Evolutionary conservation across 1,140 invertebrate species (phyloP).

Genomic region (Drosophila erecta): DNA sequence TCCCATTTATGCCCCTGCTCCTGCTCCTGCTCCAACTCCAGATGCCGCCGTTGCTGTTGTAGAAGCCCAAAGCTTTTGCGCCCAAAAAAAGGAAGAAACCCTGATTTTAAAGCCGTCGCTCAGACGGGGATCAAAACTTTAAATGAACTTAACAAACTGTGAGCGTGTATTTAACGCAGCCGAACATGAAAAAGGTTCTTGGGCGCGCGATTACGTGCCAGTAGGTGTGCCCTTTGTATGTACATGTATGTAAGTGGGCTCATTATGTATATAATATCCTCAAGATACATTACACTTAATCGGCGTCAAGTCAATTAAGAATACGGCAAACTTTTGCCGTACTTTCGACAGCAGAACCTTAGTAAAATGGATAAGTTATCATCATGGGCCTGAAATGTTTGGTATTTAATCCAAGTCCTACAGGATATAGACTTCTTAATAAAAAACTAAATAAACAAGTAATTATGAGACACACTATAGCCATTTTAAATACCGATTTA

Average conservation of each 20-base stretch:
- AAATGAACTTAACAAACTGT: slow-evolving; percentile 71
- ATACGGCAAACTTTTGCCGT: slow-evolving; percentile 56
- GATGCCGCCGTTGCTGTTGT: not conserved
- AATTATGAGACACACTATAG: no score
- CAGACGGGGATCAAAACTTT: slow-evolving; percentile 68
- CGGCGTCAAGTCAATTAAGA: slow-evolving; percentile 70
- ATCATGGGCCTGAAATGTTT: not conserved
- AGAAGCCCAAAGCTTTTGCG: slow-evolving; percentile 12
- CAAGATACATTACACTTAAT: slow-evolving; percentile 73
- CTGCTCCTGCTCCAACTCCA: slow-evolving; percentile 12
- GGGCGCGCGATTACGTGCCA: slow-evolving; percentile 9
- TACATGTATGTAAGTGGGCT: not conserved
- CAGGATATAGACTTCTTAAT: not conserved
- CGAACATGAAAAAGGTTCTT: slow-evolving; percentile 48
- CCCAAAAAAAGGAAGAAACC: slow-evolving; percentile 6
- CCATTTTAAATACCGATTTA: not conserved
- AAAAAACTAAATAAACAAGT: no score
- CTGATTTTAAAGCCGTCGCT: slow-evolving; percentile 64
- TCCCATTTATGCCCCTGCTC: slow-evolving; percentile 23
- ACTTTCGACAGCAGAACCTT: not conserved
- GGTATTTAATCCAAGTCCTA: not conserved
- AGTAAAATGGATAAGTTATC: not conserved
- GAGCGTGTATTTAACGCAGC: slow-evolving; percentile 54
- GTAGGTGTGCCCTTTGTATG: slow-evolving; percentile 7
- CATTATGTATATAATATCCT: slow-evolving; percentile 31